These are phyloP conservation scores for Cydia pomonella DNA, from an alignment of 1,140 invertebrate species.

Conservation along the genomic window DNA sequence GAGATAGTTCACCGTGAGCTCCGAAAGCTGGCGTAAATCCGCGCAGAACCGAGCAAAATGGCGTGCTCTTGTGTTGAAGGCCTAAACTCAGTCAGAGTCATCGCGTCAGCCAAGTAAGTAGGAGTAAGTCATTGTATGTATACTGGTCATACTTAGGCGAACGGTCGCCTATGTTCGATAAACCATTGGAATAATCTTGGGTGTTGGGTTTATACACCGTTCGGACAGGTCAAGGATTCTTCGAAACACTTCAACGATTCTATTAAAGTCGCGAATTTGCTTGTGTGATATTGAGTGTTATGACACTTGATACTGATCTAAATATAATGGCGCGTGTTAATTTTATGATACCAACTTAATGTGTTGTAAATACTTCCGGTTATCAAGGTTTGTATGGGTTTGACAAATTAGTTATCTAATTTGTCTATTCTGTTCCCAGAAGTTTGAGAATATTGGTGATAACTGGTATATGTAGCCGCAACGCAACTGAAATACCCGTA, in stretches of 20 bases:
- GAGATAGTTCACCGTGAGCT: too few relatives aligned
- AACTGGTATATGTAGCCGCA: too few relatives aligned
- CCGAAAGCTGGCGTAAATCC: too few relatives aligned
- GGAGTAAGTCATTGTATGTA: too few relatives aligned
- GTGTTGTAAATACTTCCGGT: neutral
- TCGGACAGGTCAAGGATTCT: slow-evolving; percentile 1
- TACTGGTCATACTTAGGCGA: neutral
- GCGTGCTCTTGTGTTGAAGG: too few relatives aligned
- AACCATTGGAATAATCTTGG: neutral
- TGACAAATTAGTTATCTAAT: too few relatives aligned
- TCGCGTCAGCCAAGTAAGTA: too few relatives aligned
- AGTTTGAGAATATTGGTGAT: too few relatives aligned
- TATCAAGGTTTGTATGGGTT: neutral
- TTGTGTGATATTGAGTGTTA: neutral
- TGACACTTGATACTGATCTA: neutral
- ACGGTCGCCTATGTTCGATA: neutral
- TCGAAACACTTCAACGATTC: slow-evolving; percentile 7
- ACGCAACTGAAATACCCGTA: too few relatives aligned
- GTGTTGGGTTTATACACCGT: neutral
- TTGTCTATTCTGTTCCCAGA: too few relatives aligned
- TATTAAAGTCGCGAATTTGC: neutral
- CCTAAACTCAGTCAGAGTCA: too few relatives aligned
- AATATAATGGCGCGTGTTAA: neutral
- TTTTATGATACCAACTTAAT: neutral
- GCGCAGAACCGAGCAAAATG: too few relatives aligned